Conservation (phyloP, 2,888 invertebrate species). For the Trilocha varians region DNA sequence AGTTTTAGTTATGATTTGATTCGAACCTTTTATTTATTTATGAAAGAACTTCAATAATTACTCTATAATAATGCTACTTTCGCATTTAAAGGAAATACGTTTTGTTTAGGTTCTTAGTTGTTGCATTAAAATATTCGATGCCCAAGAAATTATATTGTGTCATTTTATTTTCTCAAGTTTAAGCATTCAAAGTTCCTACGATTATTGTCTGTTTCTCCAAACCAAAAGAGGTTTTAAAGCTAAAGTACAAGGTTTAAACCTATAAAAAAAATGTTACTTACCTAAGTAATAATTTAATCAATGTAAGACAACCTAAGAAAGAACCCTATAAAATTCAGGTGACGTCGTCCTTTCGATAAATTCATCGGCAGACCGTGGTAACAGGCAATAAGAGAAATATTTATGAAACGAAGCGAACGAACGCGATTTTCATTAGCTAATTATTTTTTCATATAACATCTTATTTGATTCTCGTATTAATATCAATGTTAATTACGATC, state of each 20-base stretch:
- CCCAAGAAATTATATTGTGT: too few relatives aligned
- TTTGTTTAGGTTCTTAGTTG: too few relatives aligned
- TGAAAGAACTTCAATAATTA: too few relatives aligned
- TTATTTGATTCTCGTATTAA: not conserved
- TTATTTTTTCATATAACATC: constrained; percentile 30
- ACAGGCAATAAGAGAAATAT: constrained; percentile 68
- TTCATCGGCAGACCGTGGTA: constrained; percentile 71
- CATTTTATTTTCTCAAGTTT: too few relatives aligned
- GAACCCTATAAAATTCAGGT: constrained; percentile 65
- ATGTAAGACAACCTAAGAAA: constrained; percentile 44
- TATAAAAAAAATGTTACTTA: constrained; percentile 5
- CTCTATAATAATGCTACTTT: too few relatives aligned
- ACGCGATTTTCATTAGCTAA: constrained; percentile 66
- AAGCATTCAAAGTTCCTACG: too few relatives aligned
- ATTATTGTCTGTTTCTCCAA: too few relatives aligned
- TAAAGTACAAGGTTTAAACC: not conserved
- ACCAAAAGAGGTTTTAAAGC: too few relatives aligned
- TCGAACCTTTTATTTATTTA: too few relatives aligned
- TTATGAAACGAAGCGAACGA: constrained; percentile 58
- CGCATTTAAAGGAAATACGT: too few relatives aligned
- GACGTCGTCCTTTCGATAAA: constrained; percentile 66
- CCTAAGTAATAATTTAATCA: constrained; percentile 44
- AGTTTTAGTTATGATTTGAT: too few relatives aligned
- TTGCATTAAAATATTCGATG: too few relatives aligned
- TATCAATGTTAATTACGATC: not conserved